These are phyloP conservation scores for Clarias batrachus DNA, from an alignment of 2,113 vertebrate species.

Conservation along the genomic window DNA sequence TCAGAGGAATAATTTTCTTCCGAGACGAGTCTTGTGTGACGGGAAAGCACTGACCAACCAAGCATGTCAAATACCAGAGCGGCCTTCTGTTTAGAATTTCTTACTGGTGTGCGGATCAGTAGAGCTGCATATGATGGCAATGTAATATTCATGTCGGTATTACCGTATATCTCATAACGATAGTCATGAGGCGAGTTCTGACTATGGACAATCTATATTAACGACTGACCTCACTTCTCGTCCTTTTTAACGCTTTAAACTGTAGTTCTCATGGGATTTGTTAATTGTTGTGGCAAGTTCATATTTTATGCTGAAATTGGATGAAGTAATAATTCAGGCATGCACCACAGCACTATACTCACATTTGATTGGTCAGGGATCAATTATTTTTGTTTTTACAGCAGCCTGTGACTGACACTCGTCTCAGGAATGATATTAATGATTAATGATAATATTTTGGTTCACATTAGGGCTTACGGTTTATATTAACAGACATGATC, in stretches of 20 bases:
- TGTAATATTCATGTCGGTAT: not conserved
- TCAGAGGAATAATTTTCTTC: constrained; percentile 35
- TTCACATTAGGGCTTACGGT: not conserved
- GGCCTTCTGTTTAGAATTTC: not conserved
- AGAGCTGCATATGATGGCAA: not conserved
- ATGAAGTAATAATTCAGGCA: not conserved
- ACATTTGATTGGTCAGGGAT: not conserved
- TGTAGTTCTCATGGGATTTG: not conserved
- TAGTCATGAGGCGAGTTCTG: not conserved
- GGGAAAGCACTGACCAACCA: constrained; percentile 41
- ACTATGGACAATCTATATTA: not conserved
- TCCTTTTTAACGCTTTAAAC: not conserved
- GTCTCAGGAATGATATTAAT: not conserved
- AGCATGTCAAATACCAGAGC: constrained; percentile 42
- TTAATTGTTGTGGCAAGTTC: not conserved
- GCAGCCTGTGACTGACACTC: not conserved
- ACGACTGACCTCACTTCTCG: not conserved
- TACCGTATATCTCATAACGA: not conserved
- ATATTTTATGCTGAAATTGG: not conserved
- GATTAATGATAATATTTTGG: not conserved
- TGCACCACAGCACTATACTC: not conserved
- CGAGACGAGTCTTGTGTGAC: constrained; percentile 53
- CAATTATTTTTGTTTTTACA: not conserved
- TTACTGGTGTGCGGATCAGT: not conserved
- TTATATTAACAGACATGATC: not conserved